phyloP scores from a whole-genome alignment of 23 tunicate genomes.

The Diplosoma virens region DNA sequence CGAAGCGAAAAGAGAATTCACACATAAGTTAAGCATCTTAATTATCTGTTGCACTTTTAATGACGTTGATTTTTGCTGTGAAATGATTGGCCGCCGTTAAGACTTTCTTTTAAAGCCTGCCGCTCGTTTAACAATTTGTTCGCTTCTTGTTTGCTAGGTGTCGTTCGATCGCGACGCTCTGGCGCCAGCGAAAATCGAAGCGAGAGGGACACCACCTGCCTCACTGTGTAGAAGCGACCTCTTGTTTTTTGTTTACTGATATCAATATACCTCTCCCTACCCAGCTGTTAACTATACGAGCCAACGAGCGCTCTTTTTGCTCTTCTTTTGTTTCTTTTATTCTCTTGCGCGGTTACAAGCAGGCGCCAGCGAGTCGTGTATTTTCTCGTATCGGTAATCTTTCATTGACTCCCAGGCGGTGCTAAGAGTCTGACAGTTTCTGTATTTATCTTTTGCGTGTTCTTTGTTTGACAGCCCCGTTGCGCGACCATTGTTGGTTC shows the following conservation, averaged over 20 bases:
- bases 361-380: conserved; percentile 71
- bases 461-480: conserved; percentile 39
- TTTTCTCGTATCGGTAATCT: conserved; percentile 42
- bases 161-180: conserved; percentile 37
- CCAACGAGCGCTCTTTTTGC: neutral
- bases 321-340: conserved; percentile 51
- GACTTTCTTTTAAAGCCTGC: neutral
- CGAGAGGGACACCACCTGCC: conserved; percentile 60
- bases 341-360: conserved; percentile 23
- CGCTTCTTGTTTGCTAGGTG: conserved; percentile 54
- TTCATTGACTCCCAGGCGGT: conserved; percentile 49
- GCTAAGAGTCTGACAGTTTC: conserved; percentile 41
- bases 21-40: no score
- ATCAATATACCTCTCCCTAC: conserved; percentile 25
- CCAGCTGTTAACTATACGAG: conserved; percentile 57
- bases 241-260: conserved; percentile 45
- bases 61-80: neutral
- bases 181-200: conserved; percentile 42
- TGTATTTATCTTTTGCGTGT: conserved; percentile 41
- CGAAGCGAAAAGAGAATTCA: no score
- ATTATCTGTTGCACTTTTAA: conserved; percentile 18
- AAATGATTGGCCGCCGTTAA: neutral
- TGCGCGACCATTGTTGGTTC: conserved; percentile 31
- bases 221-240: neutral
- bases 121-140: conserved; percentile 36